These are phyloP conservation scores for Aplidium turbinatum DNA, from an alignment of 23 tunicate genomes.

Conservation along the genomic window DNA sequence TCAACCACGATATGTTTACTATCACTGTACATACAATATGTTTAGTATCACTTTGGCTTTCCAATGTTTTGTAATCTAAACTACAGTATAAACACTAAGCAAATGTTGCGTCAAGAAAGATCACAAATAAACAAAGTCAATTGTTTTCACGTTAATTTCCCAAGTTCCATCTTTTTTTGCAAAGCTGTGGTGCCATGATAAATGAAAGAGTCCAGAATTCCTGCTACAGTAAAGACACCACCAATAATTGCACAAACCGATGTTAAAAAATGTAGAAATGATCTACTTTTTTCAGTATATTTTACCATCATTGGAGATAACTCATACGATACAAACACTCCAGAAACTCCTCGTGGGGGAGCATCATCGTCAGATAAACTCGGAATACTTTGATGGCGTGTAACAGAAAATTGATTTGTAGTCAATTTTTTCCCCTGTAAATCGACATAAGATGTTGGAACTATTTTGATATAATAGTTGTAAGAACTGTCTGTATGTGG, in stretches of 20 bases:
- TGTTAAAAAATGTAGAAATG: conserved; percentile 85
- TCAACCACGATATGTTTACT: no score
- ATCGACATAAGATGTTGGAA: conserved; percentile 74
- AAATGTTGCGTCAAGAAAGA: no score
- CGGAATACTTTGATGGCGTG: conserved; percentile 61
- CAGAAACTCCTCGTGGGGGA: conserved; percentile 40
- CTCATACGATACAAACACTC: conserved; percentile 72
- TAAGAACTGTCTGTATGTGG: conserved; percentile 45
- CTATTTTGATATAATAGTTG: conserved; percentile 76
- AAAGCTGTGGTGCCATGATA: conserved; percentile 73
- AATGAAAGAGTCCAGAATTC: conserved; percentile 71
- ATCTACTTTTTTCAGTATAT: conserved; percentile 69
- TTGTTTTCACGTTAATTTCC: conserved; percentile 55
- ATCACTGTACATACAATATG: no score
- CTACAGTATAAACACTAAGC: no score
- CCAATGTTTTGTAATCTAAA: no score
- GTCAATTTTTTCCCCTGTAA: conserved; percentile 35
- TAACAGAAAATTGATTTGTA: conserved; percentile 91
- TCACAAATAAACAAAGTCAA: no score
- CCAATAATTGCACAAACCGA: conserved; percentile 94
- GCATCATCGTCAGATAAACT: background rate
- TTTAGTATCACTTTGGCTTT: no score
- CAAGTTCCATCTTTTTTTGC: conserved; percentile 77
- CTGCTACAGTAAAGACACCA: conserved; percentile 87
- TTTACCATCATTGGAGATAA: conserved; percentile 86